These are phyloP conservation scores for Pteromalus puparum DNA, from an alignment of 1,140 invertebrate genomes.

Conservation along the genomic window DNA sequence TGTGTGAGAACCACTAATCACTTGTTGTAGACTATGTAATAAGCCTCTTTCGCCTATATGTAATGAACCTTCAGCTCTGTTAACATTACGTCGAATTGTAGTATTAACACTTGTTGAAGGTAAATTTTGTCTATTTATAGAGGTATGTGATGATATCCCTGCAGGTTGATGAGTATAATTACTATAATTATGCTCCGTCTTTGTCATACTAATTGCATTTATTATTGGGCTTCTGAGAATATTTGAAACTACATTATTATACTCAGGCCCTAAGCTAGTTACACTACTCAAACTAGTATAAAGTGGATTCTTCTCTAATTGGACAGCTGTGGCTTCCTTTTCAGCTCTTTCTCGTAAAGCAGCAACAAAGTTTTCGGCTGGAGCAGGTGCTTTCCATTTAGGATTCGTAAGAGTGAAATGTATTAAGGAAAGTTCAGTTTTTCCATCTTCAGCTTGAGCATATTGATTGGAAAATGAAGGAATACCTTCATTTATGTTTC, in stretches of 20 bases:
- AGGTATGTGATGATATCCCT: conserved; percentile 6
- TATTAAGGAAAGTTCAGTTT: conserved; percentile 95
- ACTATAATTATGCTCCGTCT: conserved; percentile 58
- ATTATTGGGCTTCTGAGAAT: conserved; percentile 69
- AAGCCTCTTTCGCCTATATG: conserved; percentile 71
- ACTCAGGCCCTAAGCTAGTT: conserved; percentile 78
- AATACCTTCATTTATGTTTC: conserved; percentile 35
- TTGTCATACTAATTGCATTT: conserved; percentile 63
- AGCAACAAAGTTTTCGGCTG: conserved; percentile 79
- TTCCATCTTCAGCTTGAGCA: conserved; percentile 90
- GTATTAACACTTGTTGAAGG: conserved; percentile 11
- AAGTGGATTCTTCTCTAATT: conserved; percentile 73
- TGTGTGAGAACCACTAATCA: conserved; percentile 60
- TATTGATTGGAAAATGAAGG: conserved; percentile 73
- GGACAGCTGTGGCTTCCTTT: conserved; percentile 68
- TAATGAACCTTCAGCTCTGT: conserved; percentile 77
- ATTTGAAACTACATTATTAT: conserved; percentile 70
- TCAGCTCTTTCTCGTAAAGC: conserved; percentile 75
- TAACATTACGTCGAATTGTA: conserved; percentile 73
- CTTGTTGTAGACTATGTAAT: conserved; percentile 72
- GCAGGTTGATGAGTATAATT: conserved; percentile 50
- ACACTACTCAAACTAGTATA: conserved; percentile 78
- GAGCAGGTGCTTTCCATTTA: conserved; percentile 89
- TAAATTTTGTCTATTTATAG: background rate
- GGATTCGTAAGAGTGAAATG: conserved; percentile 97